Evolutionary conservation across 1,140 invertebrate species (phyloP).

Genomic region (Macrobrachium rosenbergii): DNA sequence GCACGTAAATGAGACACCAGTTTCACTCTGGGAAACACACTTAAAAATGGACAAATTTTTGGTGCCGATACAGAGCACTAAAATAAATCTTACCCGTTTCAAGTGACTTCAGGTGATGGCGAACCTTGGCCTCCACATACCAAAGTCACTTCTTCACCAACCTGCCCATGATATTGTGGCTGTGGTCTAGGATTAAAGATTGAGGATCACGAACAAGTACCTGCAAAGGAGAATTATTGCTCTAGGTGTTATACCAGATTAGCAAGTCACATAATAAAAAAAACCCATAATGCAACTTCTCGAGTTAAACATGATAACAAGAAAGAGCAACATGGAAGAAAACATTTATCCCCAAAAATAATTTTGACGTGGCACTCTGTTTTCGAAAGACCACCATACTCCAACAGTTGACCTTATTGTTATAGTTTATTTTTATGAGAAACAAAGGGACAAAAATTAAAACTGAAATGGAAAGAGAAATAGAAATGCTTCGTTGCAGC

Average conservation of each 20-base stretch:
- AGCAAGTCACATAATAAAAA: neutral
- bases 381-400: too few relatives aligned
- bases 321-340: too few relatives aligned
- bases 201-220: slow-evolving; percentile 93
- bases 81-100: slow-evolving; percentile 81
- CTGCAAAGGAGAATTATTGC: slow-evolving; percentile 70
- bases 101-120: slow-evolving; percentile 88
- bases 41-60: too few relatives aligned
- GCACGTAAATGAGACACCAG: too few relatives aligned
- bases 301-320: neutral
- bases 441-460: neutral
- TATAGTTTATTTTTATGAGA: too few relatives aligned
- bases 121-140: slow-evolving; percentile 94
- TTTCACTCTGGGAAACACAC: too few relatives aligned
- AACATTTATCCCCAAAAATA: too few relatives aligned
- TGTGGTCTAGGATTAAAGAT: slow-evolving; percentile 87
- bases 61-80: neutral
- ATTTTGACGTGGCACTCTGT: too few relatives aligned
- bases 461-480: neutral
- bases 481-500: too few relatives aligned
- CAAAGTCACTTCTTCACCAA: slow-evolving; percentile 92
- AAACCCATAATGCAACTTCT: neutral
- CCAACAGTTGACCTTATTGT: too few relatives aligned
- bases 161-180: slow-evolving; percentile 87
- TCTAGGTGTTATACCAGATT: neutral